Conservation (phyloP, 2,888 invertebrate species). For the Autographa gamma region DNA sequence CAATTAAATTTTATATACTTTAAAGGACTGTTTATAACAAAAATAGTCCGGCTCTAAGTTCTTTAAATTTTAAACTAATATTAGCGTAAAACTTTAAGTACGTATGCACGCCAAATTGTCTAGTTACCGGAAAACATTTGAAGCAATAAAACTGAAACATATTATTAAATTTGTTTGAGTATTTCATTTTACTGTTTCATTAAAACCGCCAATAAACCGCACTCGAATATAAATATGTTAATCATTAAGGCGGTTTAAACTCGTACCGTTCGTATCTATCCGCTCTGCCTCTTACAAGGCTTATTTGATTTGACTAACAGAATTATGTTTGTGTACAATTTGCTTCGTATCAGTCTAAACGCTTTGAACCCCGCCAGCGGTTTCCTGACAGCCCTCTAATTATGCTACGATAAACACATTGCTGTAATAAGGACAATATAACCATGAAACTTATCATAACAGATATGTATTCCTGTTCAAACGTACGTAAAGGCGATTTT, state of each 20-base stretch:
- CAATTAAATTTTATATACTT: background rate
- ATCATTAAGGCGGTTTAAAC: background rate
- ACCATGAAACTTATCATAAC: conserved; percentile 81
- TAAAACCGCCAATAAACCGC: background rate
- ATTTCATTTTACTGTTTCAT: background rate
- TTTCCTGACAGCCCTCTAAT: conserved; percentile 23
- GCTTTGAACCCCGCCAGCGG: conserved; percentile 5
- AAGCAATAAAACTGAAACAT: background rate
- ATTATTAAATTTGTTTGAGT: background rate
- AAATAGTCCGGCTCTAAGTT: background rate
- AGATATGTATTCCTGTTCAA: conserved; percentile 80
- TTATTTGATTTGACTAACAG: conserved; percentile 3
- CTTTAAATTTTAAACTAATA: background rate
- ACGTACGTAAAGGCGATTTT: conserved; percentile 57
- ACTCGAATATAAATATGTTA: background rate
- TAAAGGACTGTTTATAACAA: background rate
- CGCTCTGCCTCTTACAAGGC: conserved; percentile 1
- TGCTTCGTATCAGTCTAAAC: background rate
- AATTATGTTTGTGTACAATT: conserved; percentile 15
- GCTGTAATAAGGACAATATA: conserved; percentile 67
- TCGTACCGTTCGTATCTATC: background rate
- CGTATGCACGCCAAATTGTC: no score
- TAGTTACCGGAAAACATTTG: no score
- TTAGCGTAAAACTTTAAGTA: background rate
- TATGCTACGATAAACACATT: conserved; percentile 57